Percentiles rank a stretch among this genome's conserved stretches.
These are phyloP conservation scores for Diachasmimorpha longicaudata DNA, from an alignment of 1,140 invertebrate species.

Conservation along the genomic window DNA sequence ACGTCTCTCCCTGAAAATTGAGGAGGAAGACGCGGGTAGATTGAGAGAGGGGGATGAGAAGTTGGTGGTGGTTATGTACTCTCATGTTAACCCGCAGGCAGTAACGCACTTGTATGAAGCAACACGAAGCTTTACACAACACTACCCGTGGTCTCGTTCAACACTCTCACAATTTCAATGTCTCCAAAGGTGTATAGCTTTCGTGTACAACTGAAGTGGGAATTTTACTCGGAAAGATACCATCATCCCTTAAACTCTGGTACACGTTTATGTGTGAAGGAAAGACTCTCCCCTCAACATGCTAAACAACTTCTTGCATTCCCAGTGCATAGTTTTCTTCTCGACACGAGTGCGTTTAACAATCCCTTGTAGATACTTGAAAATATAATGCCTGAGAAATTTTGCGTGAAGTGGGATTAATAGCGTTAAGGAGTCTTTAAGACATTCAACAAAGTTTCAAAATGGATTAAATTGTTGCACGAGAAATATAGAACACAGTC, in stretches of 20 bases:
- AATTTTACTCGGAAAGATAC: not conserved
- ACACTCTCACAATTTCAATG: not conserved
- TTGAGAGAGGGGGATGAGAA: not conserved
- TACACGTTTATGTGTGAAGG: not conserved
- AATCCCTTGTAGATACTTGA: not conserved
- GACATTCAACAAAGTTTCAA: not conserved
- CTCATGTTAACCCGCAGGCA: not conserved
- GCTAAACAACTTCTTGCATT: not conserved
- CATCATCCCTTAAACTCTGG: not conserved
- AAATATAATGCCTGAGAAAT: not conserved
- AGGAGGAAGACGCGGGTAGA: not conserved
- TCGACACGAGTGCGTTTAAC: too few species aligned
- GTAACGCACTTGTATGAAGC: not conserved
- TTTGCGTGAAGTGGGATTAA: too few species aligned
- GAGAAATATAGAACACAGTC: not conserved
- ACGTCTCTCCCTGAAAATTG: conserved; percentile 1
- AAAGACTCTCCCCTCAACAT: not conserved
- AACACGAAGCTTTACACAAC: conserved; percentile 9
- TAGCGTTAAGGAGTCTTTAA: too few species aligned
- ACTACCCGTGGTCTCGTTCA: not conserved
- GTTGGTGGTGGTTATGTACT: conserved; percentile 1
- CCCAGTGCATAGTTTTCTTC: not conserved
- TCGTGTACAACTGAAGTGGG: not conserved
- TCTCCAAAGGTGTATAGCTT: not conserved
- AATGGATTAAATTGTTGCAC: not conserved